Percentiles rank a stretch among this genome's conserved stretches.
These are phyloP conservation scores for Mionectes olivaceus DNA, from an alignment of 2,797 vertebrate genomes.

Conservation along the genomic window DNA sequence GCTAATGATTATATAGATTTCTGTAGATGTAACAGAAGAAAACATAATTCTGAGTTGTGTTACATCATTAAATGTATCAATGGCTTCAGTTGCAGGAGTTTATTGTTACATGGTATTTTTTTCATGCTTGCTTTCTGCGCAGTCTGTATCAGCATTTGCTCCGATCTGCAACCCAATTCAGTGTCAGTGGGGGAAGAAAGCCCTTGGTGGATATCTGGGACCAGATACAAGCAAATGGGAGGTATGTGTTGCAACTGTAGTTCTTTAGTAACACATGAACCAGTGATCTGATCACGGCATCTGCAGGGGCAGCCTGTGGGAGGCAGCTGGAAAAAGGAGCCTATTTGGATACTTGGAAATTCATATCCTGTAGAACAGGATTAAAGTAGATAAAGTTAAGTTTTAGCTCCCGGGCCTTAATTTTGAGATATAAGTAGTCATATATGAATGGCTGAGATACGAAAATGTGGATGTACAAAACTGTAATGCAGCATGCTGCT, in stretches of 20 bases:
- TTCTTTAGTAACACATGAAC: neutral
- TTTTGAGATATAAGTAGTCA: neutral
- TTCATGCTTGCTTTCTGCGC: slow-evolving; percentile 16
- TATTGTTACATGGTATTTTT: neutral
- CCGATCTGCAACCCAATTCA: slow-evolving; percentile 96
- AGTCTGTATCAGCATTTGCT: slow-evolving; percentile 95
- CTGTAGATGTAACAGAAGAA: neutral
- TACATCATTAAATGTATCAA: neutral
- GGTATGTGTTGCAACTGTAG: slow-evolving; percentile 75
- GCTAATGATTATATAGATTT: neutral
- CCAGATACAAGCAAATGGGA: slow-evolving; percentile 89
- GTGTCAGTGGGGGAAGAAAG: slow-evolving; percentile 96
- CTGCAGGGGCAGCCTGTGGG: neutral
- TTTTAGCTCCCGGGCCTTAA: neutral
- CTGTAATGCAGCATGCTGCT: neutral
- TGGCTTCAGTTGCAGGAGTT: neutral
- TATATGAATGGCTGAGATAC: neutral
- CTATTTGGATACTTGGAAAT: neutral
- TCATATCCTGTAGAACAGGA: neutral
- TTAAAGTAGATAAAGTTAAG: neutral
- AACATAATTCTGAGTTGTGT: neutral
- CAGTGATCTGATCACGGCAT: neutral
- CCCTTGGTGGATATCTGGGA: slow-evolving; percentile 92
- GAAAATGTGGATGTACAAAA: neutral
- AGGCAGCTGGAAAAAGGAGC: neutral